Conservation (phyloP, 2,797 vertebrate genomes). For the Sibirionetta formosa region DNA sequence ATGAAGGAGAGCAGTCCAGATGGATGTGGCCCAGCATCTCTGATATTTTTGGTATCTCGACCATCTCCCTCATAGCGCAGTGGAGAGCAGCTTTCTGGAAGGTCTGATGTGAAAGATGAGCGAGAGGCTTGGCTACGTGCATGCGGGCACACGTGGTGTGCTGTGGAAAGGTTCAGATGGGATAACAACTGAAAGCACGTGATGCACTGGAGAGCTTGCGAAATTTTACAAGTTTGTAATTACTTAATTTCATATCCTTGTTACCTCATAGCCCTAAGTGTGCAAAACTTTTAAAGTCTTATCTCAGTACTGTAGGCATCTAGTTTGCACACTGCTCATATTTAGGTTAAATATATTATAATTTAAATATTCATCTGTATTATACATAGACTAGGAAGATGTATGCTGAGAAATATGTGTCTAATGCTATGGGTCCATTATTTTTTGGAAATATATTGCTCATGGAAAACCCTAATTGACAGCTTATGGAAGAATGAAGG, state of each 20-base stretch:
- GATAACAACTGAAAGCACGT: not conserved
- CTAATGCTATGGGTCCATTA: not conserved
- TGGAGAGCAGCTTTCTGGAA: not conserved
- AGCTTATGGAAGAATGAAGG: not conserved
- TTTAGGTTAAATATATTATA: not conserved
- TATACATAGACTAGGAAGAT: not conserved
- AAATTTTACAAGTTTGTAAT: not conserved
- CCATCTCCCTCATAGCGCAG: not conserved
- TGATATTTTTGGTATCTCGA: not conserved
- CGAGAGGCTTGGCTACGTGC: not conserved
- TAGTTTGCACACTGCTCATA: not conserved
- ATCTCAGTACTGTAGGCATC: not conserved
- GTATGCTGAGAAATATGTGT: not conserved
- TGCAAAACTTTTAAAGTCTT: not conserved
- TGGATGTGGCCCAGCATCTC: not conserved
- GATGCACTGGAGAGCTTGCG: not conserved
- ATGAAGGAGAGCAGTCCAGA: not conserved
- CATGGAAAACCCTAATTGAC: not conserved
- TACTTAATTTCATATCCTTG: not conserved
- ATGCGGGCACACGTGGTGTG: rapidly evolving
- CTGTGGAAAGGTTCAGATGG: not conserved
- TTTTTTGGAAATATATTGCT: not conserved
- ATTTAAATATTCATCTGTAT: not conserved
- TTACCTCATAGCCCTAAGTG: not conserved
- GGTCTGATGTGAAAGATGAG: not conserved